Conservation (phyloP, 2,888 invertebrate species). For the Trachelus stipa region DNA sequence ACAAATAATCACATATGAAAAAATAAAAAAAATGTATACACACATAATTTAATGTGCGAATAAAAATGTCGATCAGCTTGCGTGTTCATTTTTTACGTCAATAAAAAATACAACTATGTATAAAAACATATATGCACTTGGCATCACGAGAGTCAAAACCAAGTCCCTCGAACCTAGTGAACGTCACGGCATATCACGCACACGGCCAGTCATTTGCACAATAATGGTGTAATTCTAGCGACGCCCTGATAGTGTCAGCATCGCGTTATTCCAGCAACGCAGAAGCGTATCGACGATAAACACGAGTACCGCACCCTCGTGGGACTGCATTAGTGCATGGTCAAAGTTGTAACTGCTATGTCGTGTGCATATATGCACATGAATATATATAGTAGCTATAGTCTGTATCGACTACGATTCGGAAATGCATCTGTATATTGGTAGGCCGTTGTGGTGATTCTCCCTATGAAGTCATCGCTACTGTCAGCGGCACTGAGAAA, state of each 20-base stretch:
- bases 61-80: background rate
- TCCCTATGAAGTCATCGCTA: background rate
- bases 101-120: background rate
- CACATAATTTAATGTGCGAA: background rate
- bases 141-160: background rate
- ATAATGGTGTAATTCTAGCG: constrained; percentile 58
- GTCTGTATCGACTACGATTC: background rate
- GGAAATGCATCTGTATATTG: background rate
- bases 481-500: background rate
- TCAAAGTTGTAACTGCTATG: background rate
- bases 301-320: constrained; percentile 18
- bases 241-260: constrained; percentile 43
- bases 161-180: constrained; percentile 26
- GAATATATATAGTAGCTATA: background rate
- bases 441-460: background rate
- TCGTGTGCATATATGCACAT: background rate
- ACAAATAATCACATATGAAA: background rate
- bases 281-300: constrained; percentile 35
- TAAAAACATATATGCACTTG: background rate
- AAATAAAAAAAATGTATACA: background rate
- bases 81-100: background rate
- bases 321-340: background rate
- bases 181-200: constrained; percentile 48
- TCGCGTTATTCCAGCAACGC: constrained; percentile 24
- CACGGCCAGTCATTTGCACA: constrained; percentile 57